A percentile compares a stretch with the other conserved stretches of the same genome.
phyloP scores from a whole-genome alignment of 2,888 invertebrate genomes.

The Poecilobothrus nobilitatus region DNA sequence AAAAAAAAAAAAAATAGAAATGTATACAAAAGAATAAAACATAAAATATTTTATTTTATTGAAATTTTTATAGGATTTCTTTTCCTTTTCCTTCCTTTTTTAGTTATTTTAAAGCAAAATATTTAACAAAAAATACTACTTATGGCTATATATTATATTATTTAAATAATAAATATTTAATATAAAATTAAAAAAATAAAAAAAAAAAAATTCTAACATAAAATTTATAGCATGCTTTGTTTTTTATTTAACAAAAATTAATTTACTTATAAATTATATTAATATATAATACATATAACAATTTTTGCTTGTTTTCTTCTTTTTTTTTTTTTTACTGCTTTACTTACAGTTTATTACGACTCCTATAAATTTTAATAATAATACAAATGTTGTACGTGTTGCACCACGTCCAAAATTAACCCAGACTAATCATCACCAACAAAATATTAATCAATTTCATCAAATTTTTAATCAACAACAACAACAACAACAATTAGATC shows the following conservation, averaged over 20 bases:
- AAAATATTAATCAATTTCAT: slow-evolving; percentile 21
- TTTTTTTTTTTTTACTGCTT: slow-evolving; percentile 15
- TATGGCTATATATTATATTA: too few relatives aligned
- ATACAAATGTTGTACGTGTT: slow-evolving; percentile 50
- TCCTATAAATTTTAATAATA: slow-evolving; percentile 52
- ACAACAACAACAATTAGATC: slow-evolving; percentile 23
- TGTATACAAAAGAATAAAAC: not conserved
- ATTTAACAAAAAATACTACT: not conserved
- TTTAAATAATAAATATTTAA: not conserved
- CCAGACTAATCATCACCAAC: slow-evolving; percentile 25
- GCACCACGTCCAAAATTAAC: slow-evolving; percentile 41
- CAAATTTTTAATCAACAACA: slow-evolving; percentile 17
- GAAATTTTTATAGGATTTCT: not conserved
- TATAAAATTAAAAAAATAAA: not conserved
- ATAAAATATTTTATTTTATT: not conserved
- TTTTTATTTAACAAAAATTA: not conserved
- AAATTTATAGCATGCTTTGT: not conserved
- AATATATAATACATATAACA: not conserved
- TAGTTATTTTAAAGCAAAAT: not conserved
- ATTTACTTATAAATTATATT: not conserved
- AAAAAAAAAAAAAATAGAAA: too few relatives aligned
- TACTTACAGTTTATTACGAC: slow-evolving; percentile 40
- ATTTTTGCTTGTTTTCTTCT: not conserved
- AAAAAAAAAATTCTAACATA: not conserved
- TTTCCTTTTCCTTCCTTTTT: not conserved